A percentile compares a stretch with the other conserved stretches of the same genome.
Evolutionary conservation across 1,140 invertebrate species (phyloP).

Genomic region (Drosophila santomea): DNA sequence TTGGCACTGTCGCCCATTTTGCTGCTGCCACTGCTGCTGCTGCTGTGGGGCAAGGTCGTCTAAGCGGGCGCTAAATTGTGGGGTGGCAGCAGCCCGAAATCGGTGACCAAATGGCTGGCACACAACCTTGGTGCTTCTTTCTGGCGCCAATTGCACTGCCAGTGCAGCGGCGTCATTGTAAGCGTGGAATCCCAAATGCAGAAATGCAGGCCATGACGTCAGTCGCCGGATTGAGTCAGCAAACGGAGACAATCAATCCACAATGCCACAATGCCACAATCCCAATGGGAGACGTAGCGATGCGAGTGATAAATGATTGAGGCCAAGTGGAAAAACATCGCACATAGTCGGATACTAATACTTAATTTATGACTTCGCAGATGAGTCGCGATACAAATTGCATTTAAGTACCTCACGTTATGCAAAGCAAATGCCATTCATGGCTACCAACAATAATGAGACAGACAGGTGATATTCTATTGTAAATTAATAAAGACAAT

Average conservation of each 20-base stretch:
- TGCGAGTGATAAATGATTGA: conserved; percentile 61
- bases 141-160: conserved; percentile 31
- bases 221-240: conserved; percentile 14
- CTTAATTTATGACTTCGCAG: conserved; percentile 49
- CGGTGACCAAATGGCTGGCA: conserved; percentile 56
- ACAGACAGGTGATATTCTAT: neutral
- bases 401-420: conserved; percentile 63
- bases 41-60: conserved; percentile 56
- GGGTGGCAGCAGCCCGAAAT: conserved; percentile 14
- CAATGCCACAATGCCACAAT: conserved; percentile 4
- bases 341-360: conserved; percentile 21
- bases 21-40: conserved; percentile 9
- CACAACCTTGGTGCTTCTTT: conserved; percentile 51
- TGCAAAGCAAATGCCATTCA: conserved; percentile 26
- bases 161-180: conserved; percentile 51
- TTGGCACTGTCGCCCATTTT: conserved; percentile 45
- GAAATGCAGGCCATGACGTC: conserved; percentile 54
- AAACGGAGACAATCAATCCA: conserved; percentile 16
- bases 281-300: conserved; percentile 37
- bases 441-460: neutral
- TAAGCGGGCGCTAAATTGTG: conserved; percentile 17
- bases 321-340: conserved; percentile 30
- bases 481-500: neutral
- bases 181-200: conserved; percentile 31
- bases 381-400: conserved; percentile 49